Evolutionary conservation across 2,797 vertebrate species (phyloP), one percentile per base, ranked within the genome.

Genomic region (Sebastes oblongus): DNA sequence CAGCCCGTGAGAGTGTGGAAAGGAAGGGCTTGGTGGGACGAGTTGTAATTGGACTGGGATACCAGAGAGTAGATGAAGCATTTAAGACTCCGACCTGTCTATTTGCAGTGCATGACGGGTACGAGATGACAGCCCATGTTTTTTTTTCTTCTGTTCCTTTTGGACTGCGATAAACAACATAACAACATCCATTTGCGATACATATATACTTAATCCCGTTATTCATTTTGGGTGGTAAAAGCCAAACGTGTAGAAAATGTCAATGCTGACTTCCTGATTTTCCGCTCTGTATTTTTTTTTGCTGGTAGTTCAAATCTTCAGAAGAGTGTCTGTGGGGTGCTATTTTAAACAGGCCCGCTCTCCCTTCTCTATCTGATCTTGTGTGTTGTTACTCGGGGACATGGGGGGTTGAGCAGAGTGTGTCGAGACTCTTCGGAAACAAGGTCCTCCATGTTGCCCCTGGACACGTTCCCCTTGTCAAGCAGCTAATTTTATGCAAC

Each of bases 41-140:
- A 90, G 72, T 81, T 93, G 93, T 94, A 95, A 95, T 95, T 95
- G 94, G 92, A 91, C 91, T 83, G 87, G 85, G 86, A 92, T 90
- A 92, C 85, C 86, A 87, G 89, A 86, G 89, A 88, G 85, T 78
- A 88, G 91, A 93, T 85, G 90, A 88, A 89, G 89, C 92, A 83
- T 94, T 93, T 83, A 88, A 81, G 84, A 64, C 82, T 88, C 66
- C 18, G 71, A 81, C 89, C 89, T 88, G 93, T 90, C 90, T 88
- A 42, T 87, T 90, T 92, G 80, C 80, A 85, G 78, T 55, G 87
- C 83, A 70, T 78, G 87, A 88, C 88, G 88, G 70, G 75, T 62
- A n/a, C 12, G 72, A 75, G 78, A 90, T 88, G 82, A 86, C 89
- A 78, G 75, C 86, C 89, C 78, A 62, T 78, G 29, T 36, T 30